Conservation (phyloP, 2,888 invertebrate species). For the Hypsopygia costalis region DNA sequence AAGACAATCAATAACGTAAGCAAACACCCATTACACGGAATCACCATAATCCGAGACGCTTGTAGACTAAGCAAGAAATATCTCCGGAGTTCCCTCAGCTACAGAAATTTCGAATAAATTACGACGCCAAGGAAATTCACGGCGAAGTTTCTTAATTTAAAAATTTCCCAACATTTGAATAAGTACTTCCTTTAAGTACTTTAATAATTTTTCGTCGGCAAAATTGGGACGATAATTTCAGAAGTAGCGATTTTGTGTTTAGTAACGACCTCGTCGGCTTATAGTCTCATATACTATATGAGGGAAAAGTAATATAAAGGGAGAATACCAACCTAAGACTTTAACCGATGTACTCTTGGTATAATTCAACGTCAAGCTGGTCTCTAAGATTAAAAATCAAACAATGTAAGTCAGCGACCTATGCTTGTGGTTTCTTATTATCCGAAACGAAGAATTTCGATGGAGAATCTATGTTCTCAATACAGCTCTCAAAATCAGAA, state of each 20-base stretch:
- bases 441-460: no score
- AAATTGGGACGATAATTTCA: slow-evolving; percentile 8
- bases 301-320: no score
- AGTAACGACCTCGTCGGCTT: slow-evolving; percentile 2
- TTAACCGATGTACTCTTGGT: no score
- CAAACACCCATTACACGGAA: slow-evolving; percentile 24
- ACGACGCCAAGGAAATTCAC: slow-evolving; percentile 20
- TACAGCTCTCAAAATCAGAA: no score
- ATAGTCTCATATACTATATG: no score
- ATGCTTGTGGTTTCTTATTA: no score
- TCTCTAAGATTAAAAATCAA: no score
- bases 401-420: no score
- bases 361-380: no score
- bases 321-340: no score
- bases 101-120: slow-evolving; percentile 19
- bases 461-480: no score
- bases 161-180: slow-evolving; percentile 26
- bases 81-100: slow-evolving; percentile 1
- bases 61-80: slow-evolving; percentile 1
- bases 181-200: slow-evolving; percentile 18
- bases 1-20: slow-evolving; percentile 27
- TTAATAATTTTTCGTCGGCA: slow-evolving; percentile 9
- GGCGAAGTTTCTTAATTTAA: slow-evolving; percentile 27
- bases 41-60: slow-evolving; percentile 25
- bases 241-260: slow-evolving; percentile 7